Evolutionary conservation across 1,140 invertebrate genomes (phyloP), one percentile per base, ranked within the genome.

Genomic region (Bombus vancouverensis): DNA sequence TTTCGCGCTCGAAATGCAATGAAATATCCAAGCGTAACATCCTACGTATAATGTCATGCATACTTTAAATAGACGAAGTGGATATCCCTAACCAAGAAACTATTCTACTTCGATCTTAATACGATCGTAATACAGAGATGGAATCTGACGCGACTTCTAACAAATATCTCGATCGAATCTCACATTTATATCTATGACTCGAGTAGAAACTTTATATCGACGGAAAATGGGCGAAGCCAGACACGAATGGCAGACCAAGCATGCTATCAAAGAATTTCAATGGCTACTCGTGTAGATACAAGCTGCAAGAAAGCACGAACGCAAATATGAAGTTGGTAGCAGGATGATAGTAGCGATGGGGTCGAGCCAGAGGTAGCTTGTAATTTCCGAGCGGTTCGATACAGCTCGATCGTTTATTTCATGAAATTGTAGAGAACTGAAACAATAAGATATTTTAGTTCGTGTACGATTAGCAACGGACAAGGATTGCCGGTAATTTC

Each of bases 401-500:
- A 71, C 66, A 10, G 18, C 2, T 71, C 18, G 18, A 32, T 18
- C 66, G 28, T 81, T 71, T 81, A 57, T 81, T 22, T 12, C 34
- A 5, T 42, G n/a, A 81, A 81, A 81, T 73, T 81, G 53, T n/a
- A 32, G 68, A 42, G 70, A 53, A 28, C 28, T 8, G 34, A 15
- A 39, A 53, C 66, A 37, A 39, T 39, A 9, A 71, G 47, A 81
- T 68, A 71, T 47, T 81, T 71, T 71, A 34, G 71, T 57, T 81
- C 79, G 28, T 15, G 25, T 34, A 6, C 18, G 59, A 78, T 81
- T 71, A 71, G 34, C 34, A 57, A 71, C 37, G 77, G 42, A 2
- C 32, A 32, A 25, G 59, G 47, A 53, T 71, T 28, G 68, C 28
- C 22, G 2, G 66, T 2, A 81, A 81, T 81, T 71, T n/a, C 15